Conservation (phyloP, 1,140 invertebrate genomes). For the Ceratina australensis region DNA sequence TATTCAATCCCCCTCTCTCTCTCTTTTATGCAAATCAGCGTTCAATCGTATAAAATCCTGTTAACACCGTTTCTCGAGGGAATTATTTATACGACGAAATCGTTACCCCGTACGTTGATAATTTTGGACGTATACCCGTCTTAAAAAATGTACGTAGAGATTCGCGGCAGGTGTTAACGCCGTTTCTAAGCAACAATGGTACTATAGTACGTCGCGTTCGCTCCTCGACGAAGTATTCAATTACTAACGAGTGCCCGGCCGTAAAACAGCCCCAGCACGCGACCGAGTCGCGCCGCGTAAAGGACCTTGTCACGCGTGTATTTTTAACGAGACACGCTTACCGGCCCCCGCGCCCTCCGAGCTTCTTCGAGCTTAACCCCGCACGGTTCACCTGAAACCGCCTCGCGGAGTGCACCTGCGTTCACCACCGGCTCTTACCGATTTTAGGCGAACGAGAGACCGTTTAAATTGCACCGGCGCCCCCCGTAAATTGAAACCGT, state of each 20-base stretch:
- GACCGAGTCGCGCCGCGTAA: constrained; percentile 50
- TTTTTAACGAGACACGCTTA: constrained; percentile 61
- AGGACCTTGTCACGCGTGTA: constrained; percentile 63
- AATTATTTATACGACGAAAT: too few species aligned
- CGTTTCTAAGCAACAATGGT: constrained; percentile 25
- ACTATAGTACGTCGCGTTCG: constrained; percentile 48
- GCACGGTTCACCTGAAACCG: neutral
- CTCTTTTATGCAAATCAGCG: neutral
- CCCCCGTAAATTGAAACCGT: neutral
- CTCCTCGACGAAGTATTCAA: constrained; percentile 56
- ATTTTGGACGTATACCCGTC: too few species aligned
- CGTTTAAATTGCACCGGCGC: neutral
- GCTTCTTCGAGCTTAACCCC: constrained; percentile 8
- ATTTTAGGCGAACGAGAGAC: neutral
- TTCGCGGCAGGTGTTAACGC: too few species aligned
- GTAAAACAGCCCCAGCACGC: constrained; percentile 52
- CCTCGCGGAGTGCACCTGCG: constrained; percentile 5
- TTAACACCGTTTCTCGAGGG: too few species aligned
- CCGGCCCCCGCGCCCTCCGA: neutral
- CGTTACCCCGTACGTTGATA: too few species aligned
- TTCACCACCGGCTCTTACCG: neutral
- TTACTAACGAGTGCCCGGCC: constrained; percentile 61
- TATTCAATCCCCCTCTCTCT: too few species aligned
- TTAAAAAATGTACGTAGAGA: too few species aligned
- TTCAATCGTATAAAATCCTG: too few species aligned